Evolutionary conservation across 2,113 vertebrate species (phyloP).

Genomic region (Siniperca chuatsi): DNA sequence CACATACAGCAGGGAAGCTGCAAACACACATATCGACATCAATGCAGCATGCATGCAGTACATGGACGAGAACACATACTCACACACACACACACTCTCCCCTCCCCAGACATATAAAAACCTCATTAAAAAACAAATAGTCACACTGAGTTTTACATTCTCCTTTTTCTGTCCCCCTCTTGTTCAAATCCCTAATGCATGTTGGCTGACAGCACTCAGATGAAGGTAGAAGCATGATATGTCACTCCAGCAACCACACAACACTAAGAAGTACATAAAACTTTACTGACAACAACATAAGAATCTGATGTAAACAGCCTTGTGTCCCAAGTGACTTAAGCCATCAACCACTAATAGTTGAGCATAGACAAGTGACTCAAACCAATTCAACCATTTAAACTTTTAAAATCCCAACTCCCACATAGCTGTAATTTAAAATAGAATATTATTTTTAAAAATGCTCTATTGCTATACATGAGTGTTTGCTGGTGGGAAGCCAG

Average conservation of each 20-base stretch:
- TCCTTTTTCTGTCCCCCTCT: background rate
- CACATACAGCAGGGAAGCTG: constrained; percentile 30
- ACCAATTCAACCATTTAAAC: background rate
- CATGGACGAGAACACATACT: background rate
- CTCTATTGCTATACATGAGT: background rate
- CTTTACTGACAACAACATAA: constrained; percentile 10
- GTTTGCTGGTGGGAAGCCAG: background rate
- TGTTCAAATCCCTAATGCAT: constrained; percentile 22
- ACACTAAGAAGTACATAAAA: background rate
- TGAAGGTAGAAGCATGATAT: background rate
- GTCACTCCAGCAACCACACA: background rate
- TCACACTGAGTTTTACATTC: constrained; percentile 20
- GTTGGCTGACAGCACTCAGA: constrained; percentile 5
- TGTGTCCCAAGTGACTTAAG: background rate
- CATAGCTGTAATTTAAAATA: background rate
- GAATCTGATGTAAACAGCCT: background rate
- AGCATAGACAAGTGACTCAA: background rate
- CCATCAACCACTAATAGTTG: background rate
- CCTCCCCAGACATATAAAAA: constrained; percentile 10
- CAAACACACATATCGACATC: background rate
- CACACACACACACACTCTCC: background rate
- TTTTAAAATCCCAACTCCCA: background rate
- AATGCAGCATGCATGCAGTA: constrained; percentile 5
- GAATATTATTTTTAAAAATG: background rate
- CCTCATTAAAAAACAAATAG: constrained; percentile 59